Base-by-base conservation (phyloP, 2,888 invertebrate species). In the Tuta absoluta region DNA sequence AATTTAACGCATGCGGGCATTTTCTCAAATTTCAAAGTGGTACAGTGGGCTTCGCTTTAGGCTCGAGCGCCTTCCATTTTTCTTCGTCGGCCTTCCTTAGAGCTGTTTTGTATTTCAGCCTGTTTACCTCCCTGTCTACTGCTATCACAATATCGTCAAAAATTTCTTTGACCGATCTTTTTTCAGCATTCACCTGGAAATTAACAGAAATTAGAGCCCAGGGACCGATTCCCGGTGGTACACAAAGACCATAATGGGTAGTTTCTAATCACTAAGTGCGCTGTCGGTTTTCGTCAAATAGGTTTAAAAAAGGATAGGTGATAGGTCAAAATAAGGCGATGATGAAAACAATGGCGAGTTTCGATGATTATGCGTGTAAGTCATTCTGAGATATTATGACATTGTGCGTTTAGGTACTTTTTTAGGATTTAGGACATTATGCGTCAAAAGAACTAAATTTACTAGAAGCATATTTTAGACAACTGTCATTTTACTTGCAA, bases 121-220 rank as follows among this genome's bases (percentile, higher is more conserved):
- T 56, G 17, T n/a, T 33, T 10, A 56, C 17, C 0, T 24, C 56
- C 33, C n/a, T 28, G n/a, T 56, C 33, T n/a, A 56, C 11, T 12
- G 19, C 33, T 7, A 33, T 33, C 19, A 28, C 28, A 3, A 56
- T 33, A 10, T 56, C 56, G n/a, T 17, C 5, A 17, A 56, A 56
- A n/a, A 56, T 56, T 1, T 56, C 33, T 33, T 33, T 19, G 7
- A 33, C 17, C n/a, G 28, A 33, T 19, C 33, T 56, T 7, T 56
- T 33, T 2, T 56, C 33, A 28, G 33, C 56, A 17, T 33, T 56
- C 2, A 56, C 56, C 56, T 56, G 56, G 11, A 23, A 53, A 53
- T 1, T 24, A 56, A 17, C 14, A 33, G 23, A 23, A 48, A 48
- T n/a, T 45, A 4, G 45, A 41, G n/a, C 41, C 14, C 14, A 2